phyloP scores from a whole-genome alignment of 2,113 vertebrate genomes.

The Neogale vison region DNA sequence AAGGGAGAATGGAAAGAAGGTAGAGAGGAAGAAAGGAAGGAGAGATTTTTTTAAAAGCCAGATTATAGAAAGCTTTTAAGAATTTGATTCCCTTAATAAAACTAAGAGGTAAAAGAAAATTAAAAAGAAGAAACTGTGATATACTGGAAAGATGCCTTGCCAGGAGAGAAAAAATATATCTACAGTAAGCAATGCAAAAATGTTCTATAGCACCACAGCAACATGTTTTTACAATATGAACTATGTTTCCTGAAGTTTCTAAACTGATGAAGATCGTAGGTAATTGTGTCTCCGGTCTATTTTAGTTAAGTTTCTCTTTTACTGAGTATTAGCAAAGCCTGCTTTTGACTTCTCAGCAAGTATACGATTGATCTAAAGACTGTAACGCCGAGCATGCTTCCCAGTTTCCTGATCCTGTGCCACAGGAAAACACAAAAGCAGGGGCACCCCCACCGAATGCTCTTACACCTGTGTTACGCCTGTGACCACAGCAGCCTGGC shows the following conservation, averaged over 20 bases:
- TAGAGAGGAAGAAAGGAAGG: background rate
- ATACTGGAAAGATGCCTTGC: background rate
- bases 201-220: conserved; percentile 5
- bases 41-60: background rate
- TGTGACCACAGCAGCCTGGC: background rate
- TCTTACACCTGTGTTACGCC: background rate
- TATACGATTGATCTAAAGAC: background rate
- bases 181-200: conserved; percentile 65
- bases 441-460: background rate
- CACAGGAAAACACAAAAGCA: background rate
- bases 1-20: background rate
- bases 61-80: conserved; percentile 24
- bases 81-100: conserved; percentile 45
- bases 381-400: background rate
- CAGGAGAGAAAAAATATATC: conserved; percentile 55
- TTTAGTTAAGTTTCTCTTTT: conserved; percentile 5
- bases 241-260: background rate
- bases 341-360: background rate
- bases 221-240: background rate
- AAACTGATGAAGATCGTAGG: background rate
- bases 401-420: background rate
- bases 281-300: background rate
- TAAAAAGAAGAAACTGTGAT: conserved; percentile 34
- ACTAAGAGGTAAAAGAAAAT: conserved; percentile 12
- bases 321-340: background rate